A percentile compares a stretch with the other conserved stretches of the same genome.
Evolutionary conservation across 2,797 vertebrate species (phyloP).

Genomic region (Acrossocheilus fasciatus): DNA sequence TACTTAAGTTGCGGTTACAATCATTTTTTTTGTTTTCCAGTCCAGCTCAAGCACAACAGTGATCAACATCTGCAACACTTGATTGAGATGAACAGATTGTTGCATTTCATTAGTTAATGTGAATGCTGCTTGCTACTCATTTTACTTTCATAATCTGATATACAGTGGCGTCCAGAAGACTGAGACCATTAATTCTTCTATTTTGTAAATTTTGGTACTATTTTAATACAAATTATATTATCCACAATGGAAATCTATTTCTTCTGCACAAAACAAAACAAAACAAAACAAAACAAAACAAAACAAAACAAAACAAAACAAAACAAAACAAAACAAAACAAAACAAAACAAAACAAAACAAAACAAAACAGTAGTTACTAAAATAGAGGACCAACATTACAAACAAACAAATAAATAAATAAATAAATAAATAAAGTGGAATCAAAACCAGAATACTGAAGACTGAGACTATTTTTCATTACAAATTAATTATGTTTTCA

Average conservation of each 20-base stretch:
- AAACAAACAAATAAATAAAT: too few relatives aligned
- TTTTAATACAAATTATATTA: neutral
- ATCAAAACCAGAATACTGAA: too few relatives aligned
- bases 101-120: neutral
- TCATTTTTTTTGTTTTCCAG: neutral
- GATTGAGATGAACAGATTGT: slow-evolving; percentile 23
- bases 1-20: neutral
- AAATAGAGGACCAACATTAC: too few relatives aligned
- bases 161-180: neutral
- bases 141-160: neutral
- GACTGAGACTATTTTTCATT: too few relatives aligned
- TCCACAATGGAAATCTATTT: neutral
- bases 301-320: too few relatives aligned
- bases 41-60: neutral
- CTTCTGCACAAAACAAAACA: too few relatives aligned
- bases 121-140: neutral
- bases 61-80: slow-evolving; percentile 6
- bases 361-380: too few relatives aligned
- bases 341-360: too few relatives aligned
- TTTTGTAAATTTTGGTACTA: neutral
- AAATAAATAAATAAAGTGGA: too few relatives aligned
- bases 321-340: too few relatives aligned
- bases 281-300: too few relatives aligned
- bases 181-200: neutral
- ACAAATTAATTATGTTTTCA: neutral